Base-by-base conservation (phyloP, 2,113 vertebrate genomes). In the Dendrocopos noguchii region DNA sequence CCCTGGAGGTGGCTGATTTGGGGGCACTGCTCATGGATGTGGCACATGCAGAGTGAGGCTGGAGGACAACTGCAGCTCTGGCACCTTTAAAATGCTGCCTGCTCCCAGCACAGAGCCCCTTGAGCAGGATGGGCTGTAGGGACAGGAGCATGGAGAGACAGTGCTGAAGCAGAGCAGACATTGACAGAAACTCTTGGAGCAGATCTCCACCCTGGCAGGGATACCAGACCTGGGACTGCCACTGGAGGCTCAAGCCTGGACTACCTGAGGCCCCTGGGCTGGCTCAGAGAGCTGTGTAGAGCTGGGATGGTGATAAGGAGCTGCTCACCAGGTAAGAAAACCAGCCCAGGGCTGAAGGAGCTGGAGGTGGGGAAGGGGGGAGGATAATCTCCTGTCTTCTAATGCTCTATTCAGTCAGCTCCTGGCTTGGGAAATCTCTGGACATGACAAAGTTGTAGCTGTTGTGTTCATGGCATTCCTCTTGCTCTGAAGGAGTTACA, bases 1-100 rank as follows among this genome's bases (percentile, higher is more conserved):
- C 31, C 0, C 0, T 4, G 34, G 60, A 9, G 59, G 36, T 28
- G 59, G 27, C 85, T 63, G 70, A 1, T 20, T 36, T 19, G 1
- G 14, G 79, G 44, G 24, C 57, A 9, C 70, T 33, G 75, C 34
- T 34, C 77, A 44, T 2, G 25, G 18, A 12, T 2, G 0, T 10
- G 1, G 5, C 36, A 7, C 7, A 12, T 42, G 56, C 71, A 33
- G 1, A 1, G 31, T 52, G 3, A 11, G 50, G 42, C 63, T 65
- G 81, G 70, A 42, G 31, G 31, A 18, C 6, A 55, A 1, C 52
- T 72, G 46, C 9, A 4, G 44, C 55, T 59, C 85, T 12, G 22
- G 56, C 10, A 3, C 31, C 29, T 57, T 7, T 20, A 33, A 29
- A 88, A n/a, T 0, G 2, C 1, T 4, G 50, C 52, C 36, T 64